phyloP scores from a whole-genome alignment of 2,113 vertebrate genomes.

The Rafetus swinhoei region DNA sequence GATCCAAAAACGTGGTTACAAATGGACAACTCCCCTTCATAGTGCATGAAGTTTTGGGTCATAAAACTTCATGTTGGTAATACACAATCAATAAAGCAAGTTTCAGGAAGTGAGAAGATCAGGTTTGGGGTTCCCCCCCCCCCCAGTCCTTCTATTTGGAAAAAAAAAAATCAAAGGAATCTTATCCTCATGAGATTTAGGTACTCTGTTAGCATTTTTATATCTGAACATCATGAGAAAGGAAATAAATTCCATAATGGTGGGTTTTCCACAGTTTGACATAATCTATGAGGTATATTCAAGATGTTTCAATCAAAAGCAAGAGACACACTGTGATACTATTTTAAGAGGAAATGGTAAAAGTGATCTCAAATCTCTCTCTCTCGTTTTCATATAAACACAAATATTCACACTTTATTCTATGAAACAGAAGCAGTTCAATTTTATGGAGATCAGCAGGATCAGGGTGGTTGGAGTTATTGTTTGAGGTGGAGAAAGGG shows the following conservation, averaged over 20 bases:
- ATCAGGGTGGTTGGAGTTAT: not conserved
- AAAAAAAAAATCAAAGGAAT: constrained; percentile 6
- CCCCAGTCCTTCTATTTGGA: not conserved
- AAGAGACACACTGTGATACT: not conserved
- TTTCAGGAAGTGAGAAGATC: not conserved
- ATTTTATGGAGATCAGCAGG: not conserved
- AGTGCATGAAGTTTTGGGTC: not conserved
- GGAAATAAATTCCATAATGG: not conserved
- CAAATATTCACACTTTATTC: not conserved
- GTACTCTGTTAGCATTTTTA: accelerated
- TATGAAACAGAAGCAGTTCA: not conserved
- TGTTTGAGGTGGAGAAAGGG: not conserved
- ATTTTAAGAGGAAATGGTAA: not conserved
- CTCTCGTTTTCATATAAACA: not conserved
- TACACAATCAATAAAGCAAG: not conserved
- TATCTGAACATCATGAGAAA: not conserved
- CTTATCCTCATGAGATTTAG: not conserved
- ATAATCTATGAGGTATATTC: not conserved
- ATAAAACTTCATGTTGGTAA: not conserved
- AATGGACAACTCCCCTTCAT: not conserved
- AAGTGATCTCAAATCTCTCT: not conserved
- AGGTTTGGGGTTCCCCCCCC: not conserved
- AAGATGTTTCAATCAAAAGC: not conserved
- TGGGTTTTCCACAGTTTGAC: not conserved
- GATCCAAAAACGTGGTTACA: not conserved